These are phyloP conservation scores for Pasiphila rectangulata DNA, from an alignment of 2,888 invertebrate genomes.

Conservation along the genomic window DNA sequence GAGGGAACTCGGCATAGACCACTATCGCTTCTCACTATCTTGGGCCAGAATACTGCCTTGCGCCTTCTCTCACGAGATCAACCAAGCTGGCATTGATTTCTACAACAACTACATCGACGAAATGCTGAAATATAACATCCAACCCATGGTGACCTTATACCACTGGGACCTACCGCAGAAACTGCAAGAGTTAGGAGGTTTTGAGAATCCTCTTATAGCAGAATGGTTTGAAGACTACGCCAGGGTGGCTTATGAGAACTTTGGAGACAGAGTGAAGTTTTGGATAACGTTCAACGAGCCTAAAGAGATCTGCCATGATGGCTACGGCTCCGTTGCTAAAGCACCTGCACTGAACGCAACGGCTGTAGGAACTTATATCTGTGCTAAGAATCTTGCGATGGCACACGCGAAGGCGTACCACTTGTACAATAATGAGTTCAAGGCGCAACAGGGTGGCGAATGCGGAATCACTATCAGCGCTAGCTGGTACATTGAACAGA, in stretches of 20 bases:
- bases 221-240: slow-evolving; percentile 77
- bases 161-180: slow-evolving; percentile 79
- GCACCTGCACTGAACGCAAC: slow-evolving; percentile 59
- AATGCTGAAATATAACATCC: slow-evolving; percentile 80
- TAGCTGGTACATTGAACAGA: slow-evolving; percentile 45
- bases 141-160: slow-evolving; percentile 80
- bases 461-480: slow-evolving; percentile 52
- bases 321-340: slow-evolving; percentile 59
- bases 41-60: slow-evolving; percentile 83
- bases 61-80: slow-evolving; percentile 73
- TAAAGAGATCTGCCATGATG: slow-evolving; percentile 55
- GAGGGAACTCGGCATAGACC: slow-evolving; percentile 63
- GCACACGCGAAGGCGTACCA: slow-evolving; percentile 78
- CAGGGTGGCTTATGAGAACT: slow-evolving; percentile 57
- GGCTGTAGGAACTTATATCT: slow-evolving; percentile 71
- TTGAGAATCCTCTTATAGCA: slow-evolving; percentile 58
- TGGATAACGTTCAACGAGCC: slow-evolving; percentile 84
- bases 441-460: slow-evolving; percentile 42
- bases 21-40: slow-evolving; percentile 79
- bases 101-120: slow-evolving; percentile 84
- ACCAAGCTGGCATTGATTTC: slow-evolving; percentile 81
- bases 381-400: slow-evolving; percentile 67
- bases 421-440: slow-evolving; percentile 59
- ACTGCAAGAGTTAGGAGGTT: slow-evolving; percentile 79
- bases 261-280: slow-evolving; percentile 73